Percentiles rank a stretch among this genome's conserved stretches.
These are phyloP conservation scores for Zaprionus tsacasi DNA, from an alignment of 1,140 invertebrate genomes.

Conservation along the genomic window DNA sequence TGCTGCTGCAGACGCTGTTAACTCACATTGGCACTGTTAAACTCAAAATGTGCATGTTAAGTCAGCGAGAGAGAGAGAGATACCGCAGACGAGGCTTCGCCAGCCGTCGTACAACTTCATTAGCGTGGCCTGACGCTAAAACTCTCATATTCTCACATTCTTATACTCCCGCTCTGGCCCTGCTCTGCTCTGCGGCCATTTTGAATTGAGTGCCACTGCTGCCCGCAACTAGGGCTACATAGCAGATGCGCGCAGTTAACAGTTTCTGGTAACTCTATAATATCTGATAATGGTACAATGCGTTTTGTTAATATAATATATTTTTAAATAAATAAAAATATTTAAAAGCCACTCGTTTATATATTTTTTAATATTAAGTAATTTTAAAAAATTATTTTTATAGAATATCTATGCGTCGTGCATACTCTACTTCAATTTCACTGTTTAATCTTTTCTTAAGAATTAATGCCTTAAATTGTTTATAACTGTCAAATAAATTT, in stretches of 20 bases:
- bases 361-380: too few species aligned
- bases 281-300: neutral
- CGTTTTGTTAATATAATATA: neutral
- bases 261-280: conserved; percentile 48
- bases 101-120: conserved; percentile 71
- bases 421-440: too few species aligned
- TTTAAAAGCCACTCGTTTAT: neutral
- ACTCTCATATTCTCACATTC: conserved; percentile 25
- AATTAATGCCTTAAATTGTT: too few species aligned
- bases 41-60: conserved; percentile 34
- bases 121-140: conserved; percentile 46
- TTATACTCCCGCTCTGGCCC: conserved; percentile 20
- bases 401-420: neutral
- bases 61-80: conserved; percentile 20
- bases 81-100: conserved; percentile 45
- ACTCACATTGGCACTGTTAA: conserved; percentile 50
- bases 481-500: neutral
- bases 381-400: too few species aligned
- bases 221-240: conserved; percentile 43
- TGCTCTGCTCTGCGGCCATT: conserved; percentile 67
- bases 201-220: conserved; percentile 59
- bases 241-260: conserved; percentile 20
- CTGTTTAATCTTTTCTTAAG: too few species aligned
- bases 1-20: conserved; percentile 21
- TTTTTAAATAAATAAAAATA: neutral